Conservation (phyloP, 53 echinoderm and acorn worm species). For the Stichopus horrens region DNA sequence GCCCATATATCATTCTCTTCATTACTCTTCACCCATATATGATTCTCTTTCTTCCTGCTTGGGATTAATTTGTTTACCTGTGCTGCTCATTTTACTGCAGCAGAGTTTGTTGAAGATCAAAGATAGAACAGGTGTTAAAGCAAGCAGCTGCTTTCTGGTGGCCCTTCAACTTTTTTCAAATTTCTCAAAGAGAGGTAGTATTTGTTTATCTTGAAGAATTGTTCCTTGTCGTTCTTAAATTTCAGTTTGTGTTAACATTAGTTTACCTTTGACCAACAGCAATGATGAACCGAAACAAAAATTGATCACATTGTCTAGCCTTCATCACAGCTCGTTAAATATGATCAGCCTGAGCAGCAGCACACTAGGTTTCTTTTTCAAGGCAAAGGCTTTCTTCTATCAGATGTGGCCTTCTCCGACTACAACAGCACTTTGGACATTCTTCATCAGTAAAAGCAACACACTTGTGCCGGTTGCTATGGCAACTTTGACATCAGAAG, state of each 20-base stretch:
- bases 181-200: not conserved
- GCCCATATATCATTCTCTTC: no score
- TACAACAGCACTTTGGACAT: slow-evolving; percentile 35
- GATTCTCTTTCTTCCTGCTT: no score
- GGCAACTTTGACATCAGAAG: slow-evolving; percentile 45
- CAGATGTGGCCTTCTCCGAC: not conserved
- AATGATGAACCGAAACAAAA: not conserved
- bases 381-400: not conserved
- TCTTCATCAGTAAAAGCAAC: slow-evolving; percentile 33
- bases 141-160: not conserved
- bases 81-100: no score
- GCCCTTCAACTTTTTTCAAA: not conserved
- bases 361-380: no score
- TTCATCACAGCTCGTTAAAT: not conserved
- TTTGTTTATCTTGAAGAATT: not conserved
- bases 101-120: no score
- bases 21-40: no score
- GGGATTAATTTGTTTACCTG: no score
- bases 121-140: no score
- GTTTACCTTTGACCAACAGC: not conserved
- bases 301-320: not conserved
- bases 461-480: slow-evolving; percentile 32
- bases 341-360: no score
- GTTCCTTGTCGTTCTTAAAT: not conserved
- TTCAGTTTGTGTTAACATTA: not conserved